Percentiles rank a stretch among this genome's conserved stretches.
These are phyloP conservation scores for Oscheius sp. DNA, from an alignment of 2,888 invertebrate species.

Conservation along the genomic window DNA sequence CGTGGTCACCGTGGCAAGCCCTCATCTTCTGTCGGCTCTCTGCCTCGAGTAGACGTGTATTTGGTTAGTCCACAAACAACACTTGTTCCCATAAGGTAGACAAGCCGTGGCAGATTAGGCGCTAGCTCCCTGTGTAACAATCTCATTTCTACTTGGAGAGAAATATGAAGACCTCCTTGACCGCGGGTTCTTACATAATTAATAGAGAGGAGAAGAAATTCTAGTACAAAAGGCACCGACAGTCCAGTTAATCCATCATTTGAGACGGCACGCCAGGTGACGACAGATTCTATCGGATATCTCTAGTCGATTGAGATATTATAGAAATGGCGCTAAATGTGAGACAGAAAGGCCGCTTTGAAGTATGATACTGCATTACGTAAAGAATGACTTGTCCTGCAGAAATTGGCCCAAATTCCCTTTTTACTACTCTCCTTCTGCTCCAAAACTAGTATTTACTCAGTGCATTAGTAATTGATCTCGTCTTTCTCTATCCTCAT, in stretches of 20 bases:
- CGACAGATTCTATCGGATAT: constrained; percentile 27
- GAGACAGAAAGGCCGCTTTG: neutral
- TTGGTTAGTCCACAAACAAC: too few relatives aligned
- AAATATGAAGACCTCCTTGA: too few relatives aligned
- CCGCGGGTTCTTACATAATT: constrained; percentile 13
- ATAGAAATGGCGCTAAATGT: neutral
- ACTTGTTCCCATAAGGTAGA: neutral
- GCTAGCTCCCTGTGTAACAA: neutral
- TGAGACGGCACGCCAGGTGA: constrained; percentile 32
- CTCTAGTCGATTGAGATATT: too few relatives aligned
- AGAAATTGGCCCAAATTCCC: too few relatives aligned
- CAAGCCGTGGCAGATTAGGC: constrained; percentile 1
- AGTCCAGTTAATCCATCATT: constrained; percentile 36
- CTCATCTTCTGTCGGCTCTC: too few relatives aligned
- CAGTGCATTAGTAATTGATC: constrained; percentile 28
- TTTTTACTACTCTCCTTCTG: neutral
- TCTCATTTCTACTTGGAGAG: too few relatives aligned
- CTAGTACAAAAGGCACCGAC: constrained; percentile 14
- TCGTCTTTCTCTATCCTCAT: constrained; percentile 13
- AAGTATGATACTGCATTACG: neutral
- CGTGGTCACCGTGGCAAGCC: too few relatives aligned
- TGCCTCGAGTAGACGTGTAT: too few relatives aligned
- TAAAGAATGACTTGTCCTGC: too few relatives aligned
- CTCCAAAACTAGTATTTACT: constrained; percentile 25
- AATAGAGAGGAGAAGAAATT: constrained; percentile 3